These are phyloP conservation scores for Aphodius sticticus DNA, from an alignment of 2,888 invertebrate species.

Conservation along the genomic window DNA sequence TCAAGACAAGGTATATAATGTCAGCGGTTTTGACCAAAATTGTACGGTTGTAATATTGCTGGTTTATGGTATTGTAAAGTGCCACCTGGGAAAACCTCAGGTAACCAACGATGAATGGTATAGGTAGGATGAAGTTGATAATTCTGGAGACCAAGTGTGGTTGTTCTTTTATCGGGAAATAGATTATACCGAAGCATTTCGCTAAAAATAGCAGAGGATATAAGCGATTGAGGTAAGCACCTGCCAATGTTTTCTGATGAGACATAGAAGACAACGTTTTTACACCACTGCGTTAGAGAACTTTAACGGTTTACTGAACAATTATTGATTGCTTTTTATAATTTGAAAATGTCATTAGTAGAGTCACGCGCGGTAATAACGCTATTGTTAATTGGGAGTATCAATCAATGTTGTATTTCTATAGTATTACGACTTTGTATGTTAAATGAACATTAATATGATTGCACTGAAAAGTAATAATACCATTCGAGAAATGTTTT, in stretches of 20 bases:
- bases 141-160: neutral
- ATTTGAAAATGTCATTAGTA: too few relatives aligned
- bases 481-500: too few relatives aligned
- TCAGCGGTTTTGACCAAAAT: neutral
- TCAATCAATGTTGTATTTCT: too few relatives aligned
- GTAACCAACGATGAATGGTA: neutral
- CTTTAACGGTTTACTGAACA: too few relatives aligned
- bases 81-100: neutral
- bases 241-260: neutral
- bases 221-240: neutral
- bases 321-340: too few relatives aligned
- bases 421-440: too few relatives aligned
- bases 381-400: too few relatives aligned
- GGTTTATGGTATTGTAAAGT: neutral
- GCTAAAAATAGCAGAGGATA: neutral
- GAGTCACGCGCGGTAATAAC: too few relatives aligned
- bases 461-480: too few relatives aligned
- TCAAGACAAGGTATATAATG: neutral
- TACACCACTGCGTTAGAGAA: too few relatives aligned
- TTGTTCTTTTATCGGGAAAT: neutral
- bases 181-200: neutral
- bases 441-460: too few relatives aligned
- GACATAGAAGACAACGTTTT: too few relatives aligned
- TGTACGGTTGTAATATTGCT: neutral
- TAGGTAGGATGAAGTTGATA: neutral